phyloP scores from a whole-genome alignment of 1,140 invertebrate genomes.

The Eumeta japonica region DNA sequence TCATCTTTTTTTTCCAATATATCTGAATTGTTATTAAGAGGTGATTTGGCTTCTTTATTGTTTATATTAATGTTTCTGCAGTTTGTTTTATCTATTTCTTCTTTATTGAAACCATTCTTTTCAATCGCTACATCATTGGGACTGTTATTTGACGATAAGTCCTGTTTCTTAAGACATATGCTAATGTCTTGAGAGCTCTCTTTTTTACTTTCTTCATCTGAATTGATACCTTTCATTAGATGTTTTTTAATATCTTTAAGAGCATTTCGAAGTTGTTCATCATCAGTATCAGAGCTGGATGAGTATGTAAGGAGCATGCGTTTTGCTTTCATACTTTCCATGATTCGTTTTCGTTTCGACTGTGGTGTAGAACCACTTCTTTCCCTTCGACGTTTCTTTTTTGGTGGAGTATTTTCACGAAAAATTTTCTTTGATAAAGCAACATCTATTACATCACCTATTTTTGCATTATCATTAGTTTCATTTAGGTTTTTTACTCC shows the following conservation, averaged over 20 bases:
- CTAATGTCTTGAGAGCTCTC: too few relatives aligned
- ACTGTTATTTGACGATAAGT: too few relatives aligned
- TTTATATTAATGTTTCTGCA: too few relatives aligned
- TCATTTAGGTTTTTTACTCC: conserved; percentile 1
- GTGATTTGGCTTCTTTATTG: too few relatives aligned
- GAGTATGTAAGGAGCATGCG: conserved; percentile 37
- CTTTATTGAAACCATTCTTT: too few relatives aligned
- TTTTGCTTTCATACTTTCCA: conserved; percentile 37
- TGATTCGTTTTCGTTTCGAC: conserved; percentile 30
- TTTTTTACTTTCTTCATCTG: conserved; percentile 16
- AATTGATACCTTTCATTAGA: conserved; percentile 18
- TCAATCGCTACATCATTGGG: too few relatives aligned
- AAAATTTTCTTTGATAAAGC: conserved; percentile 19
- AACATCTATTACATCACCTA: conserved; percentile 12
- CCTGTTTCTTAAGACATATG: too few relatives aligned
- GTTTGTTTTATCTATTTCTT: too few relatives aligned
- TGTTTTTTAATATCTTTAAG: conserved; percentile 29
- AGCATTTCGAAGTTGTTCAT: conserved; percentile 26
- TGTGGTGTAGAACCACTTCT: conserved; percentile 13
- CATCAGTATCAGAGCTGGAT: conserved; percentile 41
- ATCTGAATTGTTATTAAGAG: too few relatives aligned
- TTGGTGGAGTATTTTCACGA: conserved; percentile 11
- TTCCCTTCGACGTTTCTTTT: conserved; percentile 15
- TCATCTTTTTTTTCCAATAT: too few relatives aligned
- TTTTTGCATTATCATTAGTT: neutral